Base-by-base conservation (phyloP, 2,888 invertebrate species). In the Cephus runcator region DNA sequence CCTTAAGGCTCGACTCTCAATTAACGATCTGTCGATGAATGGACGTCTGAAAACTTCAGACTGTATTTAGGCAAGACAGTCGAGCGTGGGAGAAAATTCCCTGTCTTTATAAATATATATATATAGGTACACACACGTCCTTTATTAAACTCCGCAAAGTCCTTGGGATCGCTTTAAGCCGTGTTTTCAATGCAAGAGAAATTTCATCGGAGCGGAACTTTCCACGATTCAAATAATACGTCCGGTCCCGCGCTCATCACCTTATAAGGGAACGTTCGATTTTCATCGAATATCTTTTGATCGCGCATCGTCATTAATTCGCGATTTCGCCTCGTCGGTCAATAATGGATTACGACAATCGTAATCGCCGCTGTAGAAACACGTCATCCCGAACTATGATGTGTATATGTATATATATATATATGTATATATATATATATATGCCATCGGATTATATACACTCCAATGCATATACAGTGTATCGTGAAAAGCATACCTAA, bases 281-380 rank as follows among this genome's bases (percentile, higher is more conserved):
- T 83, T 85, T 85, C 79, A 84, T 74, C 12, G 23, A 1, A 30
- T n/a, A 30, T n/a, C 56, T 15, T 56, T 75, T 23, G 69, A 78
- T 40, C 35, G 33, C 12, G 69, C 69, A 75, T n/a, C 82, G 80
- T 79, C 85, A 85, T 85, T 85, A 84, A 85, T 86, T 82, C 82
- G 79, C 79, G 78, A 83, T 78, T 77, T 80, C 76, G 75, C 78
- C 76, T 34, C 77, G 69, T 31, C 79, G 77, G 79, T 83, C 79
- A 83, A 82, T 83, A 83, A 83, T 83, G 77, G 80, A 82, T 81
- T 82, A 79, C 76, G 80, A 85, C 86, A 85, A 85, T 86, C 80
- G 83, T 81, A 80, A 80, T 82, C 79, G 81, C 80, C 79, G 84
- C 81, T 77, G 74, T 83, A 83, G 83, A 84, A 84, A 79, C 79